Evolutionary conservation across 2,888 invertebrate genomes (phyloP).

Genomic region (Perdita meconis): DNA sequence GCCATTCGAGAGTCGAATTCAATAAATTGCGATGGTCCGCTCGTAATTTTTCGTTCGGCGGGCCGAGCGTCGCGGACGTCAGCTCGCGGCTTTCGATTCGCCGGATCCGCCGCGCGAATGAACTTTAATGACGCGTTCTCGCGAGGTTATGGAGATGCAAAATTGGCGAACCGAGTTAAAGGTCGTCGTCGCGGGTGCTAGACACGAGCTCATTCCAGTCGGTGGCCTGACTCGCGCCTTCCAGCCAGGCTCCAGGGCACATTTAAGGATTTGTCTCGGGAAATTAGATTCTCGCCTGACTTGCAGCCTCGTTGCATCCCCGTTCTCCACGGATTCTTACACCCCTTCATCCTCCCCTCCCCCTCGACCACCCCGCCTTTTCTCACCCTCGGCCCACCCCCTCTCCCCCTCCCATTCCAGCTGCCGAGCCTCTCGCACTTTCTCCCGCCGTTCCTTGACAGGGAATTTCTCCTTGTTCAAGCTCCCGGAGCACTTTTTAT

Average conservation of each 20-base stretch:
- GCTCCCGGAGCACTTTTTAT: slow-evolving; percentile 63
- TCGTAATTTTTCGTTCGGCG: slow-evolving; percentile 55
- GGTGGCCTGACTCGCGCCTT: slow-evolving; percentile 63
- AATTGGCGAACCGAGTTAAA: slow-evolving; percentile 73
- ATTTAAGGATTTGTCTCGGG: slow-evolving; percentile 83
- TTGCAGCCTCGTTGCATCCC: slow-evolving; percentile 76
- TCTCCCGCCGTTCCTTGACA: slow-evolving; percentile 55
- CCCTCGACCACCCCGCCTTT: slow-evolving; percentile 45
- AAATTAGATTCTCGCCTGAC: slow-evolving; percentile 82
- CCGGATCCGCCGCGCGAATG: slow-evolving; percentile 68
- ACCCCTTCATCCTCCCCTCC: too few relatives aligned
- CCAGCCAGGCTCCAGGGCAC: slow-evolving; percentile 76
- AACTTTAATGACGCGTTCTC: slow-evolving; percentile 70
- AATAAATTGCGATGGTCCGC: slow-evolving; percentile 49
- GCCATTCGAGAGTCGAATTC: slow-evolving; percentile 18
- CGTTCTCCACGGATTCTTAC: slow-evolving; percentile 66
- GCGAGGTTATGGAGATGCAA: slow-evolving; percentile 66
- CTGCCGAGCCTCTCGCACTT: slow-evolving; percentile 46
- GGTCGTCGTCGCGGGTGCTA: slow-evolving; percentile 67
- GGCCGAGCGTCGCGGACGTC: slow-evolving; percentile 44
- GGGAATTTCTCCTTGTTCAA: slow-evolving; percentile 61
- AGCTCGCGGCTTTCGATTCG: slow-evolving; percentile 62
- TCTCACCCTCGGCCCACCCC: slow-evolving; percentile 39
- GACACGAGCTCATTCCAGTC: slow-evolving; percentile 67
- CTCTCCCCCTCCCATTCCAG: not conserved